Evolutionary conservation across 1,140 invertebrate genomes (phyloP), one percentile per base, ranked within the genome.

Genomic region (Micrasema longulum): DNA sequence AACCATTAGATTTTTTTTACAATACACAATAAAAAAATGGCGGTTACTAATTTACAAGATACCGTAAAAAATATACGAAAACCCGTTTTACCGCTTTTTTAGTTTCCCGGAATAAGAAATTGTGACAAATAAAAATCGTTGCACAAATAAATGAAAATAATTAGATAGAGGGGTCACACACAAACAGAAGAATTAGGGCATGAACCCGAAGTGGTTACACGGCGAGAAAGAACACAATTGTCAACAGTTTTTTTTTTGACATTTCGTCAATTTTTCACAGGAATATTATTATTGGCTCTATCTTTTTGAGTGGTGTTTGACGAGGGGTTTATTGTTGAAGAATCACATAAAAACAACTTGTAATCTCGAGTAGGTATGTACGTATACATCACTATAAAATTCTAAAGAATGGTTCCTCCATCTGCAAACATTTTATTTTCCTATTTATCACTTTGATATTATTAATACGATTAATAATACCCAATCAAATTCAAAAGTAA

Each of bases 271-370:
- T 75, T 75, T 74, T 71, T 68, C 66, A 69, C 73, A 55, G 68
- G 73, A 75, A 75, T 71, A 69, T 75, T 69, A 75, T 74, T 69
- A 75, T 74, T 74, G 73, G 69, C 73, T 66, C 65, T 75, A 75
- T 75, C 73, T 75, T 72, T 67, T 75, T 72, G 73, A 75, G 73
- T 72, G 63, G 69, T 57, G 63, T 66, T 41, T 70, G 48, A 55
- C 69, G 67, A 65, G 73, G 73, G 73, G 63, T 45, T 31, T n/a
- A 62, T 69, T 69, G 53, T 57, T 20, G 26, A 7, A 1, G 10
- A 12, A 14, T 57, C 23, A 36, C 53, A 3, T 12, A 36, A 36
- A 38, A 36, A 57, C 53, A 57, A 38, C 53, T 53, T 31, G 22
- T 12, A 22, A 53, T 53, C 12, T 45, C 18, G 43, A 45, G n/a